These are phyloP conservation scores for Zhuqinia jingwanae DNA, from an alignment of 2,888 invertebrate species.

Conservation along the genomic window DNA sequence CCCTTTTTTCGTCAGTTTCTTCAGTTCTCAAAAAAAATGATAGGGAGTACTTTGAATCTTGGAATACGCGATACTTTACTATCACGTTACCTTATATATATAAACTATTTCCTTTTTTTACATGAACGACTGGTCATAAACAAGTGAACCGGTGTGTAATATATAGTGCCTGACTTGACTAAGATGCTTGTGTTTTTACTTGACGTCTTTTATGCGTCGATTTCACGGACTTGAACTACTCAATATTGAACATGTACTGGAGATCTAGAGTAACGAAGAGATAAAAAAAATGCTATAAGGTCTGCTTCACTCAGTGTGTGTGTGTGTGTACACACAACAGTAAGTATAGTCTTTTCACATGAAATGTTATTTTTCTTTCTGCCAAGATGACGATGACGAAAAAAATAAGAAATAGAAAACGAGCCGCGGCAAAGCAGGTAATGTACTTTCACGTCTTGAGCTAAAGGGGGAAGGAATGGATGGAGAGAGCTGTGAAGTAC, in stretches of 20 bases:
- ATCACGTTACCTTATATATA: conserved; percentile 37
- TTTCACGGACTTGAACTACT: conserved; percentile 40
- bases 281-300: conserved; percentile 27
- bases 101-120: conserved; percentile 12
- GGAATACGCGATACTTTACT: conserved; percentile 40
- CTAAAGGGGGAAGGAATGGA: conserved; percentile 46
- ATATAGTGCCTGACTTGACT: conserved; percentile 33
- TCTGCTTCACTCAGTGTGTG: background rate
- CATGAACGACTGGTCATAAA: conserved; percentile 66
- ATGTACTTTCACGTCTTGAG: no score
- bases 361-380: conserved; percentile 61
- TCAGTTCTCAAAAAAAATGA: conserved; percentile 42
- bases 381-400: conserved; percentile 56
- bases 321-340: no score
- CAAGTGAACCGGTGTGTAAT: conserved; percentile 58
- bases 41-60: background rate
- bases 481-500: conserved; percentile 39
- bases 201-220: conserved; percentile 8
- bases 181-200: background rate
- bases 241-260: conserved; percentile 46
- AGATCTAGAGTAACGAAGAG: conserved; percentile 11
- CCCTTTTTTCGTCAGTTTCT: background rate
- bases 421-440: no score
- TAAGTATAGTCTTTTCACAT: no score
- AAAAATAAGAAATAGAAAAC: background rate